phyloP scores from a whole-genome alignment of 2,113 vertebrate genomes.

The Rhinolophus sinicus region DNA sequence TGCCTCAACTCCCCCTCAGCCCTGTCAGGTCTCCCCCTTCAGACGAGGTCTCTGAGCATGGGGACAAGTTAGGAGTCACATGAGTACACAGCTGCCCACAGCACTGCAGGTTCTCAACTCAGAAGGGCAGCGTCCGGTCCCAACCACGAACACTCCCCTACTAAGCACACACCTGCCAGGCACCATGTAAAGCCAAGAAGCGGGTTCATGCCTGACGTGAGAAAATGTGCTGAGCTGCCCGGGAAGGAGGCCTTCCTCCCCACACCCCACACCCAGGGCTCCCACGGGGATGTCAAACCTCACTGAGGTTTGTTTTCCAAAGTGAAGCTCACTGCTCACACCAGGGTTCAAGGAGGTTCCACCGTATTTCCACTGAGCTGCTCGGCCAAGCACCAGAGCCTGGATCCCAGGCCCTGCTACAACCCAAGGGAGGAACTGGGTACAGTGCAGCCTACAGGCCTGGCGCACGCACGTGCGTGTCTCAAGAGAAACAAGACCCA shows the following conservation, averaged over 20 bases:
- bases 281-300: not conserved
- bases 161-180: not conserved
- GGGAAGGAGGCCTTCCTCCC: too few species aligned
- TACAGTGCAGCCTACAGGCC: not conserved
- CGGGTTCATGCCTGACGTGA: not conserved
- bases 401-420: not conserved
- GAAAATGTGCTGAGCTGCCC: rapidly evolving
- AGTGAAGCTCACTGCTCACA: not conserved
- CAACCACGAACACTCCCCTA: not conserved
- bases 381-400: not conserved
- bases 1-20: not conserved
- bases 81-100: rapidly evolving
- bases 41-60: not conserved
- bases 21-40: too few species aligned
- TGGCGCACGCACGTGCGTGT: rapidly evolving
- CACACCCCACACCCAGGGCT: rapidly evolving
- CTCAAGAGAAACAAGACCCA: too few species aligned
- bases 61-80: not conserved
- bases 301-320: not conserved
- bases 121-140: not conserved
- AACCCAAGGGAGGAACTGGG: too few species aligned
- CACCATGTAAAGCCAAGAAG: too few species aligned
- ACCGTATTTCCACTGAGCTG: not conserved
- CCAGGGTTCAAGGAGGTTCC: not conserved
- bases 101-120: not conserved